These are phyloP conservation scores for Papilio helenus DNA, from an alignment of 1,140 invertebrate species.

Conservation along the genomic window DNA sequence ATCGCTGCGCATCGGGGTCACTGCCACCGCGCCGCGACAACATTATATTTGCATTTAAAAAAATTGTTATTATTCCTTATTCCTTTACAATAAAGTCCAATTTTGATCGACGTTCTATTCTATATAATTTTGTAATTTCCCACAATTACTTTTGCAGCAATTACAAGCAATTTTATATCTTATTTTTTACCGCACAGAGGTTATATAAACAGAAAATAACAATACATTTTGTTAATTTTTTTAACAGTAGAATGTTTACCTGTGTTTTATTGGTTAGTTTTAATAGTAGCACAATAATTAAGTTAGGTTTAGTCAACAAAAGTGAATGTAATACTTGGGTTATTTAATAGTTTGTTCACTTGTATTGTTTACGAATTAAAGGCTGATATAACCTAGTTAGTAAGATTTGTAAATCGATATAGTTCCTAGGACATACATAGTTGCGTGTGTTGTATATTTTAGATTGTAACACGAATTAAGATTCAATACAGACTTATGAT, in stretches of 20 bases:
- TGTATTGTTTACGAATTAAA: neutral
- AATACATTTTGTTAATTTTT: neutral
- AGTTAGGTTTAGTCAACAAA: constrained; percentile 15
- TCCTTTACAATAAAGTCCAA: neutral
- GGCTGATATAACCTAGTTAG: neutral
- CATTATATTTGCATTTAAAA: neutral
- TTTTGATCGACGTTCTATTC: neutral
- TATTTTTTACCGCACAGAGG: neutral
- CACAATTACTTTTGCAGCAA: neutral
- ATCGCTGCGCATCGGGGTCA: constrained; percentile 39
- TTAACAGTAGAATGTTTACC: constrained; percentile 37
- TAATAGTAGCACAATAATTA: constrained; percentile 18
- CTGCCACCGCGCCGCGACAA: neutral
- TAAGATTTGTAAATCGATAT: neutral
- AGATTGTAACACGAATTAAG: too few species aligned
- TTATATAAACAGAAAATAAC: constrained; percentile 1
- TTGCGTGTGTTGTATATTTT: too few species aligned
- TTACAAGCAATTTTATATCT: constrained; percentile 34
- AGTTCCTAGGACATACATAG: neutral
- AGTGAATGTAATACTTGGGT: constrained; percentile 16
- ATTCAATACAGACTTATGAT: too few species aligned
- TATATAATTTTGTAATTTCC: neutral
- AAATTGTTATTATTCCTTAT: constrained; percentile 4
- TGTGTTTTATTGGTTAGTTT: constrained; percentile 7
- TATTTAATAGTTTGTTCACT: constrained; percentile 15